Conservation (phyloP, 2,797 vertebrate species). For the Dipus sagitta region DNA sequence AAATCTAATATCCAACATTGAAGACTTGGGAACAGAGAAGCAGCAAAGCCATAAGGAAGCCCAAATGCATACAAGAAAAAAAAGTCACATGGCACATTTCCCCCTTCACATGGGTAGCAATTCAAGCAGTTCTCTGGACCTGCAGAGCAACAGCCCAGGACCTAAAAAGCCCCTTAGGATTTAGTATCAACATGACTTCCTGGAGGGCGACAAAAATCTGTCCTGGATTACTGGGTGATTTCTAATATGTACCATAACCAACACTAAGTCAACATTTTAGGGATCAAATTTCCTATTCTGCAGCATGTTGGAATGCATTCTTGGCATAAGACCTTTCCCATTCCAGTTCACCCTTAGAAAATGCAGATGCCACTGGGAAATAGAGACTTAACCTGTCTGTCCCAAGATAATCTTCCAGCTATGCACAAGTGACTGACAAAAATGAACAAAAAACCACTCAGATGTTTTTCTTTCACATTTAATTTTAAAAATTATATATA, state of each 20-base stretch:
- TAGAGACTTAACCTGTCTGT: slow-evolving; percentile 62
- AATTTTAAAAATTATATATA: slow-evolving; percentile 48
- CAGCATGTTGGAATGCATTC: slow-evolving; percentile 75
- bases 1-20: slow-evolving; percentile 84
- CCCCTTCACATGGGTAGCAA: slow-evolving; percentile 79
- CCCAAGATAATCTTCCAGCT: slow-evolving; percentile 64
- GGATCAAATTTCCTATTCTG: slow-evolving; percentile 76
- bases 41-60: slow-evolving; percentile 81
- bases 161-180: slow-evolving; percentile 64
- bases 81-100: slow-evolving; percentile 70
- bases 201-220: slow-evolving; percentile 75
- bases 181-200: slow-evolving; percentile 74
- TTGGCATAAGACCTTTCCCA: slow-evolving; percentile 74
- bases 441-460: slow-evolving; percentile 62
- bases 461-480: slow-evolving; percentile 55
- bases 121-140: slow-evolving; percentile 60
- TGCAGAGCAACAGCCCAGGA: slow-evolving; percentile 6
- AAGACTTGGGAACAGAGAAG: slow-evolving; percentile 86
- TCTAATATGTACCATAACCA: slow-evolving; percentile 82
- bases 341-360: slow-evolving; percentile 61
- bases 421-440: slow-evolving; percentile 61
- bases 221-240: slow-evolving; percentile 81
- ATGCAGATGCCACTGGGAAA: slow-evolving; percentile 67
- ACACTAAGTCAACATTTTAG: slow-evolving; percentile 79
- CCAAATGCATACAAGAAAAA: slow-evolving; percentile 59